phyloP scores from a whole-genome alignment of 1,140 invertebrate genomes.

The Cherax destructor region DNA sequence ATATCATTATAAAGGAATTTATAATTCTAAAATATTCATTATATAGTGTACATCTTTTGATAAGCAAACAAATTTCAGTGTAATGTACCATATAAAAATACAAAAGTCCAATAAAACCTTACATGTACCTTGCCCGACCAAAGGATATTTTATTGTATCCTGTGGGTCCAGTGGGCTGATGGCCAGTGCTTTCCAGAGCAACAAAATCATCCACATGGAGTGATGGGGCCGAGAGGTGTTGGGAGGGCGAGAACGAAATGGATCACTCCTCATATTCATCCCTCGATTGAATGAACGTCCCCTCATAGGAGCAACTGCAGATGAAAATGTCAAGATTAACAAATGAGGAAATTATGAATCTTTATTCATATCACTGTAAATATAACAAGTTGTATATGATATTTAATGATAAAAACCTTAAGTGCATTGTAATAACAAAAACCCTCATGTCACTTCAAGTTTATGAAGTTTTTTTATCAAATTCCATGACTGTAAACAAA shows the following conservation, averaged over 20 bases:
- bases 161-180: conserved; percentile 85
- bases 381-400: too few relatives aligned
- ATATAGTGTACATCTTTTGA: too few relatives aligned
- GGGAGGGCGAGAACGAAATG: conserved; percentile 93
- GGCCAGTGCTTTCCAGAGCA: conserved; percentile 89
- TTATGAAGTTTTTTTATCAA: too few relatives aligned
- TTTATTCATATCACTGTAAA: too few relatives aligned
- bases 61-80: neutral
- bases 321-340: neutral
- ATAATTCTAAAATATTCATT: too few relatives aligned
- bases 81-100: neutral
- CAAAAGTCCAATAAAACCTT: neutral
- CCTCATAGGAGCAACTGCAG: conserved; percentile 81
- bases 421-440: too few relatives aligned
- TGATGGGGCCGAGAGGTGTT: conserved; percentile 97
- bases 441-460: too few relatives aligned
- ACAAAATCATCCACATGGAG: conserved; percentile 98
- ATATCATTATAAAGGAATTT: too few relatives aligned
- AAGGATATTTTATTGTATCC: conserved; percentile 81
- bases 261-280: conserved; percentile 78
- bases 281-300: conserved; percentile 80
- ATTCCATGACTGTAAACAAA: too few relatives aligned
- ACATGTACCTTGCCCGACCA: conserved; percentile 69
- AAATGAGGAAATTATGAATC: too few relatives aligned
- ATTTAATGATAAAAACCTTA: too few relatives aligned